Conservation (phyloP, 1,140 invertebrate species). For the Potamilus streckersoni region DNA sequence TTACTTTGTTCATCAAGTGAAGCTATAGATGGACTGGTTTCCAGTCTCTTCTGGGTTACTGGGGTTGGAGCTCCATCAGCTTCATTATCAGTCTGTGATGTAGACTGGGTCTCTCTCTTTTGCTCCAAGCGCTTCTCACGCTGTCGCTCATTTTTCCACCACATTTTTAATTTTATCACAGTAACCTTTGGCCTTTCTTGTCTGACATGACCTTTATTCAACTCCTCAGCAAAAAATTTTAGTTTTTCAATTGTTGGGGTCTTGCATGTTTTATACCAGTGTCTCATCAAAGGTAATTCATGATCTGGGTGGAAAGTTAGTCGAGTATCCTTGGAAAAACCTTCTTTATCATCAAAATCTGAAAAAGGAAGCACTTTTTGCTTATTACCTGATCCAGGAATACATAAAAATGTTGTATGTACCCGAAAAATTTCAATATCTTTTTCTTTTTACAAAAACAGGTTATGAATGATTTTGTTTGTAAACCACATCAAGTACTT, state of each 20-base stretch:
- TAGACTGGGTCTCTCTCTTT: conserved; percentile 4
- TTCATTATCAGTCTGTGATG: not conserved
- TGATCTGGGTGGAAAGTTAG: conserved; percentile 62
- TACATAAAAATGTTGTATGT: too few relatives aligned
- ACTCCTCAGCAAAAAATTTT: conserved; percentile 51
- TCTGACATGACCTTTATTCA: conserved; percentile 60
- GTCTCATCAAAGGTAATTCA: conserved; percentile 59
- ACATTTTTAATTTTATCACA: conserved; percentile 56
- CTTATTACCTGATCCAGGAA: not conserved
- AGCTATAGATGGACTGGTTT: not conserved
- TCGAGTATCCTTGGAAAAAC: conserved; percentile 41
- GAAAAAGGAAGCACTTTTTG: conserved; percentile 1
- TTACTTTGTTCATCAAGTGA: not conserved
- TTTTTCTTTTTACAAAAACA: too few relatives aligned
- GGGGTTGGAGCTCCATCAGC: not conserved
- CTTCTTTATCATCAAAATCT: conserved; percentile 26
- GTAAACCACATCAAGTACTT: too few relatives aligned
- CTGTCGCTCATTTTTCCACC: conserved; percentile 68
- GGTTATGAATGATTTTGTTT: too few relatives aligned
- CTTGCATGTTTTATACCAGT: conserved; percentile 55
- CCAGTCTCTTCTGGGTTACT: not conserved
- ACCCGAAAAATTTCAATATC: too few relatives aligned
- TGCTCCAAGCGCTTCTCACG: conserved; percentile 38
- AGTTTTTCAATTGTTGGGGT: conserved; percentile 56
- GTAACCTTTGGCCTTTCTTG: conserved; percentile 60